A percentile compares a stretch with the other conserved stretches of the same genome.
These are phyloP conservation scores for Leptoteleia sp. DNA, from an alignment of 1,140 invertebrate genomes.

Conservation along the genomic window DNA sequence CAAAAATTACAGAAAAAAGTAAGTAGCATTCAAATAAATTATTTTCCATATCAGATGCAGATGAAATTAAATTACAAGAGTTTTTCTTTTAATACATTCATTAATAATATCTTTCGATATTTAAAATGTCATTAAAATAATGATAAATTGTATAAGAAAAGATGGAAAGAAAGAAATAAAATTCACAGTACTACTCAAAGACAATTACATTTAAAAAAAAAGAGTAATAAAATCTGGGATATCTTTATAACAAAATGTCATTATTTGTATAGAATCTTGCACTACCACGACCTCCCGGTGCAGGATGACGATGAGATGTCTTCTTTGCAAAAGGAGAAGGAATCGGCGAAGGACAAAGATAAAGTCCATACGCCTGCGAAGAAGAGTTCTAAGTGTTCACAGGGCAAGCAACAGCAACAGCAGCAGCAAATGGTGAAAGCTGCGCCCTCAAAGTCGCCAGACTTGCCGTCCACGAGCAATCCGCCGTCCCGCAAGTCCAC, in stretches of 20 bases:
- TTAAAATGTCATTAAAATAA: too few relatives aligned
- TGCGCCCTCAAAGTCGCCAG: conserved; percentile 70
- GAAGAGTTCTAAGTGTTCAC: conserved; percentile 79
- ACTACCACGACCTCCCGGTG: conserved; percentile 86
- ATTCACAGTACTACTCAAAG: too few relatives aligned
- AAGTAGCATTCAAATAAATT: conserved; percentile 43
- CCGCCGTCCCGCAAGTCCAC: conserved; percentile 68
- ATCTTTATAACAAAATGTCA: too few relatives aligned
- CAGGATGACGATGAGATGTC: conserved; percentile 83
- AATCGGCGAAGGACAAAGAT: conserved; percentile 62
- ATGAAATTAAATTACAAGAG: too few relatives aligned
- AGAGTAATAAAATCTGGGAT: too few relatives aligned
- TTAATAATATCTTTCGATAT: too few relatives aligned
- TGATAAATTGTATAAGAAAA: too few relatives aligned
- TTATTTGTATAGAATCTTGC: conserved; percentile 82
- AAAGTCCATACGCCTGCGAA: conserved; percentile 69
- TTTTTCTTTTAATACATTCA: too few relatives aligned
- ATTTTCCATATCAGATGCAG: too few relatives aligned
- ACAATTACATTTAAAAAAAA: too few relatives aligned
- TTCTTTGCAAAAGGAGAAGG: conserved; percentile 62
- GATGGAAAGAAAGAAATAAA: too few relatives aligned
- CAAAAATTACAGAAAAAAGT: conserved; percentile 87
- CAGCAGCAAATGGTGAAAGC: conserved; percentile 1
- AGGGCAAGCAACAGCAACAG: conserved; percentile 54
- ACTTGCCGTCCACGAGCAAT: conserved; percentile 36